Base-by-base conservation (phyloP, 2,797 vertebrate genomes). In the Leuciscus waleckii region DNA sequence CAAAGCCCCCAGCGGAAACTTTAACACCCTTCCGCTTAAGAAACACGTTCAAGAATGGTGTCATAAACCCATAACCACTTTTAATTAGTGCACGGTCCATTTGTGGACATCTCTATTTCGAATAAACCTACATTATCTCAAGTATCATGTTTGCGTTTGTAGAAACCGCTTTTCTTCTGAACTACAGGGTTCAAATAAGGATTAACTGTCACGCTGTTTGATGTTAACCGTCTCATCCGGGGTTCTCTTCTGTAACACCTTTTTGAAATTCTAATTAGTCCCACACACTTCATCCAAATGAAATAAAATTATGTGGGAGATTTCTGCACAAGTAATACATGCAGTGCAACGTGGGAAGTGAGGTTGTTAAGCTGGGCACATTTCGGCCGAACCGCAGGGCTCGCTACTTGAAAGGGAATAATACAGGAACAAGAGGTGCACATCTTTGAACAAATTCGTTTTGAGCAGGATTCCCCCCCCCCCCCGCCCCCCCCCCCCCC, bases 391-490 rank as follows among this genome's bases (percentile, higher is more conserved):
- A 83, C 73, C 49, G 17, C 39, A 6, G 51, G 65, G 26, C 63
- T 73, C 71, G 5, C 43, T 32, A 82, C 76, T 88, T 92, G 86
- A 90, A 91, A 91, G 87, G 74, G 90, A 93, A 93, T 90, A 89
- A 83, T 90, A 89, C 81, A 91, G 73, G 68, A 86, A 84, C 58
- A 83, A 84, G 86, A 89, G 87, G 84, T 6, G 23, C 77, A 83
- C 79, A 80, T 84, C 81, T 90, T 87, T 85, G 79, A 85, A 87
- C 73, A 87, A 90, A 90, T 88, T 76, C 26, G 79, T 89, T 91
- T 92, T 91, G 88, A 92, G 89, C 82, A 90, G 37, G 17, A 32
- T 85, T 37, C 4, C 1, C 29, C 14, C 65, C 16, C 35, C 17
- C 17, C 5, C 14, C 16, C 46, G 10, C 32, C 35, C 4, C 37